Evolutionary conservation across 2,113 vertebrate species (phyloP), one percentile per base, ranked within the genome.

Genomic region (Oreocharis arfaki): DNA sequence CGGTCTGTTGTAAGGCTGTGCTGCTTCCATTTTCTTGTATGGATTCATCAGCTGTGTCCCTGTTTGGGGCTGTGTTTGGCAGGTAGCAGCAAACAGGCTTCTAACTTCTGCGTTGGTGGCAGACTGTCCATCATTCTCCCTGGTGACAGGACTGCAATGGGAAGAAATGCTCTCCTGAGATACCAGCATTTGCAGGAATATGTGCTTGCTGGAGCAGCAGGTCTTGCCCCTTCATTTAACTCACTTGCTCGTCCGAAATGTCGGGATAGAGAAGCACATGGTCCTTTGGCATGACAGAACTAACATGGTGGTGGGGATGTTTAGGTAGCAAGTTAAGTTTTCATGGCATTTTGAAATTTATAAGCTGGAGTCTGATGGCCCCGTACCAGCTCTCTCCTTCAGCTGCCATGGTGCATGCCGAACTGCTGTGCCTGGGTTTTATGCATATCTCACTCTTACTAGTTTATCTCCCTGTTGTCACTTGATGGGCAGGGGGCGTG

Each of bases 1-100:
- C 0, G 0, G 16, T 53, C 53, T 69, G 41, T 0, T 0, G 0
- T 37, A 28, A 70, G 28, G 39, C 33, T 0, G 1, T 67, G 24
- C 80, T 75, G 46, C 37, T 71, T 65, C n/a, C 14, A 11, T 59
- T 81, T 67, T 52, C 35, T 30, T 77, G 33, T 42, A 30, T 59
- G 59, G 47, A 37, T 87, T 68, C 19, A 52, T 69, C 37, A 69
- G 30, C 28, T 4, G 0, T 3, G 23, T 65, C 57, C 42, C 27
- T 67, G 4, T 67, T 71, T 59, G 44, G 59, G 13, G 46, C 46
- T 3, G 9, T 49, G 68, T 28, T 57, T 63, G 60, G 35, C 26
- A n/a, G 35, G 39, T 39, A 57, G 52, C 42, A 79, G 33, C 65
- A 52, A 75, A 49, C 1, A 14, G 61, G 14, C 42, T 39, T 70